Evolutionary conservation across 1,140 invertebrate genomes (phyloP).

Genomic region (Trachymyrmex cornetzi): DNA sequence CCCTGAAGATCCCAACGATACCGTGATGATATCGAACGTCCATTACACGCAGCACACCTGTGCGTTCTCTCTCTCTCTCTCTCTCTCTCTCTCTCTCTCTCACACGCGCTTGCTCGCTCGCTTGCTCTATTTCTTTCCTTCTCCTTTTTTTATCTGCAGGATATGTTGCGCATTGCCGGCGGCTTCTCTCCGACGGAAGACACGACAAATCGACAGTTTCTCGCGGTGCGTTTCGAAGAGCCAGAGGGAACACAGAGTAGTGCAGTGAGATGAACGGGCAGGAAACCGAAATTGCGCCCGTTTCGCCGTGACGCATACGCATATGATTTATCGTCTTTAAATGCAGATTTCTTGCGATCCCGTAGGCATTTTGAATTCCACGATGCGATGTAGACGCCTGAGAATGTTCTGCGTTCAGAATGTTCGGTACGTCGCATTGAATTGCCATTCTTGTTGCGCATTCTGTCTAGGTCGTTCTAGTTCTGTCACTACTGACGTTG

Average conservation of each 20-base stretch:
- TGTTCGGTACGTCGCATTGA: conserved; percentile 11
- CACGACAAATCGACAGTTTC: conserved; percentile 78
- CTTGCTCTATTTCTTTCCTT: background rate
- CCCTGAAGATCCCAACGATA: conserved; percentile 62
- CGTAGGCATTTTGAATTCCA: conserved; percentile 46
- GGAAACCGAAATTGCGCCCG: conserved; percentile 79
- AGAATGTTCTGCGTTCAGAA: conserved; percentile 2
- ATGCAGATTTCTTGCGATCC: conserved; percentile 77
- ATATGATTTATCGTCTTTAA: conserved; percentile 82
- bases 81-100: conserved; percentile 3
- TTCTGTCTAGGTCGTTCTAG: background rate
- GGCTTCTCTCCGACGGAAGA: conserved; percentile 66
- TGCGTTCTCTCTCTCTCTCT: conserved; percentile 10
- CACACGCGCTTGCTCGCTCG: background rate
- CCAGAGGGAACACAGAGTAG: conserved; percentile 32
- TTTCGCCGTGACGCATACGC: conserved; percentile 64
- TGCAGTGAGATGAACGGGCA: conserved; percentile 70
- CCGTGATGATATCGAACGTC: conserved; percentile 67
- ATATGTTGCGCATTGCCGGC: conserved; percentile 51
- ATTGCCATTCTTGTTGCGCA: conserved; percentile 20
- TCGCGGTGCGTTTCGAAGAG: conserved; percentile 61
- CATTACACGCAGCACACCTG: conserved; percentile 65
- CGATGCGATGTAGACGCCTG: conserved; percentile 35
- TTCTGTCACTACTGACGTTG: conserved; percentile 3
- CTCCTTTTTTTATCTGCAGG: conserved; percentile 25